Base-by-base conservation (phyloP, 2,797 vertebrate species). In the Margarornis squamiger region DNA sequence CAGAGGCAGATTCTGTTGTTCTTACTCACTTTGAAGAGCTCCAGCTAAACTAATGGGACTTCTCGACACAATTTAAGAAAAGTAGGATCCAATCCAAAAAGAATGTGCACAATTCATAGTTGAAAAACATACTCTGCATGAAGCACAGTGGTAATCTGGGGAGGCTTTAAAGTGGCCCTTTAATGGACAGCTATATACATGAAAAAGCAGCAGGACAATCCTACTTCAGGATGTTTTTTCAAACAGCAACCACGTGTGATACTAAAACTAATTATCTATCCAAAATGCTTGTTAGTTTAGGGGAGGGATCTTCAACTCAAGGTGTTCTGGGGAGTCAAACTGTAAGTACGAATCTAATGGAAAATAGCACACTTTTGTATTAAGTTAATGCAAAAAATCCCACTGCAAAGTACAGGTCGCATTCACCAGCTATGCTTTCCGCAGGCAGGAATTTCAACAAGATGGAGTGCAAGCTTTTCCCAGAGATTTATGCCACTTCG, bases 21-120 rank as follows among this genome's bases (percentile, higher is more conserved):
- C 92, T 97, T 97, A 96, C 95, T 96, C 95, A 95, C 88, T 95
- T 96, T 84, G 90, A 96, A 84, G 49, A 90, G 80, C 74, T 91
- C 88, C 73, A 92, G 57, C 74, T 88, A 88, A 93, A 84, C 63
- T 93, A 95, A 90, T 93, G 76, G 85, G 55, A 63, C 87, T 92
- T 66, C 73, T 91, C 79, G 81, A 61, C 39, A 61, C 65, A 88
- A 93, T 95, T 49, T 94, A 93, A 86, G 65, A 67, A 62, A 70
- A 94, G 51, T 0, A 92, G 66, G 73, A 92, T 73, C 43, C 51
- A 78, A 46, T 76, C 87, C 91, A 96, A 74, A 65, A 90, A 81
- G 94, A 88, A 86, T 21, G 86, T 20, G 67, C 67, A 67, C 32
- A 34, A 41, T 92, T 81, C 34, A 30, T 3, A 76, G 70, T 2